A percentile compares a stretch with the other conserved stretches of the same genome.
phyloP scores from a whole-genome alignment of 2,888 invertebrate species.

The Cephus spinipes region DNA sequence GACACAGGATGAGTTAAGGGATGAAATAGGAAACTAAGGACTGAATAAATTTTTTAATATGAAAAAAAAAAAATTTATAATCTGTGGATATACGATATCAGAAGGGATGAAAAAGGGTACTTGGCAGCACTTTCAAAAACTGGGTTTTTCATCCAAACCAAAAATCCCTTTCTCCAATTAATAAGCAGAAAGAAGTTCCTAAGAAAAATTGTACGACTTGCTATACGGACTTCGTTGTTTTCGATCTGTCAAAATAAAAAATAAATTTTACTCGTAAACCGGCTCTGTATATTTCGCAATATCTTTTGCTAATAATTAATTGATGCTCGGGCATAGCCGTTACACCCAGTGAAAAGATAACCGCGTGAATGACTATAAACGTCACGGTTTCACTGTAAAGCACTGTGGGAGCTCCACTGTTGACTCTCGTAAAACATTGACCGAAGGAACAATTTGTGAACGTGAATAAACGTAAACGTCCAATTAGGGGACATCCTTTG shows the following conservation, averaged over 20 bases:
- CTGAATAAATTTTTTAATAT: neutral
- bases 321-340: neutral
- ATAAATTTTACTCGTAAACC: neutral
- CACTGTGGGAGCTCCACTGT: neutral
- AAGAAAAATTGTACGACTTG: neutral
- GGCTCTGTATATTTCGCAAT: neutral
- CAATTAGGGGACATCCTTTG: conserved; percentile 43
- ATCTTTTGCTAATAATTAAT: neutral
- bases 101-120: too few species aligned
- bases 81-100: too few species aligned
- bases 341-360: neutral
- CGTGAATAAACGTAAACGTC: conserved; percentile 42
- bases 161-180: too few species aligned
- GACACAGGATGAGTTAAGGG: neutral
- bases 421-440: neutral
- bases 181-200: neutral
- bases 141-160: too few species aligned
- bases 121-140: too few species aligned
- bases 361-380: neutral
- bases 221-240: neutral
- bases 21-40: neutral
- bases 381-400: neutral
- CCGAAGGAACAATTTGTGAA: conserved; percentile 29
- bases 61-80: too few species aligned
- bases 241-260: neutral